Percentiles rank a stretch among this genome's conserved stretches.
Evolutionary conservation across 2,113 vertebrate species (phyloP).

Genomic region (Platycercus adscitus): DNA sequence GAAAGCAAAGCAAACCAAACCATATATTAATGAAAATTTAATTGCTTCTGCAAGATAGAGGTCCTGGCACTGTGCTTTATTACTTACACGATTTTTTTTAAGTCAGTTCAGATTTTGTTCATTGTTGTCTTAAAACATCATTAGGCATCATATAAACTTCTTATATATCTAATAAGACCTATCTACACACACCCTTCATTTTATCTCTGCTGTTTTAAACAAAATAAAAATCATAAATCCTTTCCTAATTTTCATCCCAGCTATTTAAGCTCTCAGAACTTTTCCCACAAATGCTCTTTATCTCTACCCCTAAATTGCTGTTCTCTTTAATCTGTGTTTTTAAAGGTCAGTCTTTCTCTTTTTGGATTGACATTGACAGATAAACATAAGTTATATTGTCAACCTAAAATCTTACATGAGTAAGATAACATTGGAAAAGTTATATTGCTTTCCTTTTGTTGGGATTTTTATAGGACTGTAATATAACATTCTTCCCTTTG

Average conservation of each 20-base stretch:
- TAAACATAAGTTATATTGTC: not conserved
- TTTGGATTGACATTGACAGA: not conserved
- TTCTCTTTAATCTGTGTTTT: not conserved
- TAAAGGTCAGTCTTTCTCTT: not conserved
- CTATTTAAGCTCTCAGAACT: not conserved
- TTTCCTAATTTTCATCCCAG: not conserved
- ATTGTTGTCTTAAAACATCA: not conserved
- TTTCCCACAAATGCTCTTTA: not conserved
- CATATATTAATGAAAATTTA: not conserved
- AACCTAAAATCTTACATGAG: not conserved
- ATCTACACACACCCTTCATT: not conserved
- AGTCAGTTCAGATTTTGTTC: not conserved
- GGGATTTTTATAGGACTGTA: not conserved
- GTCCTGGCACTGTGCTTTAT: not conserved
- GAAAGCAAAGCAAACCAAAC: not conserved
- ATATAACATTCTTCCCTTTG: not conserved
- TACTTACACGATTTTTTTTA: not conserved
- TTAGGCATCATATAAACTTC: not conserved
- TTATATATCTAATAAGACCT: not conserved
- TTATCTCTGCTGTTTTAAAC: not conserved
- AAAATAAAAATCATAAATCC: not conserved
- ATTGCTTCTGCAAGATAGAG: not conserved
- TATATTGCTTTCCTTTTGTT: not conserved
- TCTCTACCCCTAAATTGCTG: not conserved
- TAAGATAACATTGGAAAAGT: not conserved